Percentiles rank a stretch among this genome's conserved stretches.
phyloP scores from a whole-genome alignment of 1,140 invertebrate species.

The Hycleus phaleratus region DNA sequence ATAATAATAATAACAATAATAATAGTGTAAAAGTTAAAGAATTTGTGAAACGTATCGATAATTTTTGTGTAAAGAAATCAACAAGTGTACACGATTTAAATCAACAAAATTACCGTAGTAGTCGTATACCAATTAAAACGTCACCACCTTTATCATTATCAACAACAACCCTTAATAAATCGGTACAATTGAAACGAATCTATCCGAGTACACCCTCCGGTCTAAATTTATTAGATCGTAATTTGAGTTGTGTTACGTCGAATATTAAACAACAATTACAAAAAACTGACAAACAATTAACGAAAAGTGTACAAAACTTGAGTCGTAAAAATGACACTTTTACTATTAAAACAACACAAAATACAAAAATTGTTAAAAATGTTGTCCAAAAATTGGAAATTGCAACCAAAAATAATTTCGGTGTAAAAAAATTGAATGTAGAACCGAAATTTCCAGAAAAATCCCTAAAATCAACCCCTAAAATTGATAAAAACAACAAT shows the following conservation, averaged over 20 bases:
- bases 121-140: conserved; percentile 34
- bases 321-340: background rate
- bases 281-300: conserved; percentile 13
- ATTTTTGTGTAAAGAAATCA: conserved; percentile 13
- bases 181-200: conserved; percentile 20
- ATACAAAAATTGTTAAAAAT: conserved; percentile 22
- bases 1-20: too few species aligned
- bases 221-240: conserved; percentile 35
- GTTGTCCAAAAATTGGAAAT: conserved; percentile 21
- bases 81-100: conserved; percentile 19
- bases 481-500: background rate
- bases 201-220: conserved; percentile 37
- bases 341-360: conserved; percentile 9
- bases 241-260: conserved; percentile 18
- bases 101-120: conserved; percentile 2
- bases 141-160: background rate
- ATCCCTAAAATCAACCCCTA: background rate
- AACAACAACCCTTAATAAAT: too few species aligned
- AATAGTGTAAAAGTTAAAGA: conserved; percentile 27
- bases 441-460: conserved; percentile 17
- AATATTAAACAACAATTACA: background rate
- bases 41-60: conserved; percentile 1
- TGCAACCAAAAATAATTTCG: background rate
- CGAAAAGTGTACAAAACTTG: conserved; percentile 26
- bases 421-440: background rate